Evolutionary conservation across 64 coral and sea anemone species (phyloP), one percentile per base, ranked within the genome.

Genomic region (Dendronephthya gigantea): DNA sequence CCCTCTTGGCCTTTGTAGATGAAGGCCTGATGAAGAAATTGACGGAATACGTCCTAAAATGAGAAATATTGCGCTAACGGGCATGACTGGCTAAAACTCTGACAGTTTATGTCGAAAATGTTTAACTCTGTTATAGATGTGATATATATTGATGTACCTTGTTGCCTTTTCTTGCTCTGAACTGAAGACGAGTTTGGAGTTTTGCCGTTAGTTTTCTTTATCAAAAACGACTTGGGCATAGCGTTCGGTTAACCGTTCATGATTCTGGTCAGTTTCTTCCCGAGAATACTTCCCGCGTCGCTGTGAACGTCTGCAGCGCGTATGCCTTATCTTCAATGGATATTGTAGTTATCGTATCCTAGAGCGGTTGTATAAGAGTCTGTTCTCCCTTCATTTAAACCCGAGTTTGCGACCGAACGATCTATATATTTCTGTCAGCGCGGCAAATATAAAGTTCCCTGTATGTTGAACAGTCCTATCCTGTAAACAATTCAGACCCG

Each of bases 191-290:
- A 40, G 79, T 43, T 92, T 43, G 51, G 76, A 86, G 89, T 84
- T 86, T 93, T 88, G 66, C 43, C 89, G 41, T 66, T 85, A 38
- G 85, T 86, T 79, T 79, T 79, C 55, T 93, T 93, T 29, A 93
- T 93, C 84, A 93, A 84, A 85, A 93, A 93, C 37, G 91, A 93
- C 86, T 93, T 93, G 50, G 91, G 91, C 91, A 93, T 93, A 83
- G 85, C 62, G 86, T 56, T 56, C 56, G 35, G 75, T 48, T 83
- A 79, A 17, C 36, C 72, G 22, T 36, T 3, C 72, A 35, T 79
- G 10, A 36, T 2, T 19, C 29, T 33, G 30, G 19, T 29, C 29
- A 36, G 9, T 79, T 79, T 39, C 32, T 15, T 79, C 13, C 29
- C 25, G 29, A 39, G 1, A 79, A 79, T 79, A 33, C 14, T 62